A percentile compares a stretch with the other conserved stretches of the same genome.
Evolutionary conservation across 2,888 invertebrate species (phyloP).

Genomic region (Chouioia cunea): DNA sequence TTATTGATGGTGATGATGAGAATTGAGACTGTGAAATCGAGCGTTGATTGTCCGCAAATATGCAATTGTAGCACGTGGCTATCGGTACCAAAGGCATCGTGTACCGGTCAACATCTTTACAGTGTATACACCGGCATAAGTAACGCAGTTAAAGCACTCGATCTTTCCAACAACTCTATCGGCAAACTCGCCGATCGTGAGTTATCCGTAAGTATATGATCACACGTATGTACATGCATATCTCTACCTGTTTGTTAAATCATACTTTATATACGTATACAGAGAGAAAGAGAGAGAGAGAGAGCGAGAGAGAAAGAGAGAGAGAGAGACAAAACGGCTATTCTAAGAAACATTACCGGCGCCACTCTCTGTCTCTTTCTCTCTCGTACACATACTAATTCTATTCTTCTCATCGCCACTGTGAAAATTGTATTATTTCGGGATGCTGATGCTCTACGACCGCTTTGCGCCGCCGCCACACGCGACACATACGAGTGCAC

Average conservation of each 20-base stretch:
- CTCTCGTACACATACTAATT: too few species aligned
- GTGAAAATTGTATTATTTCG: neutral
- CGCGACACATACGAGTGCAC: neutral
- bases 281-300: too few species aligned
- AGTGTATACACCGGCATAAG: slow-evolving; percentile 59
- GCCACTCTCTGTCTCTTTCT: too few species aligned
- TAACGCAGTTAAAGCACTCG: slow-evolving; percentile 59
- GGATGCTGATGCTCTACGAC: neutral
- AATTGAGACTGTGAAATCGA: too few species aligned
- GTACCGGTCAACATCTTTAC: slow-evolving; percentile 58
- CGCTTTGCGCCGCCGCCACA: too few species aligned
- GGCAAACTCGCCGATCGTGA: slow-evolving; percentile 56
- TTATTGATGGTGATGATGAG: too few species aligned
- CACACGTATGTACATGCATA: neutral
- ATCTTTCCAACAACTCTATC: slow-evolving; percentile 64
- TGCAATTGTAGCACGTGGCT: slow-evolving; percentile 62
- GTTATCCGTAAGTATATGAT: slow-evolving; percentile 57
- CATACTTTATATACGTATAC: too few species aligned
- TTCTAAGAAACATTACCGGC: neutral
- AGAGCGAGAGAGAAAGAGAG: slow-evolving; percentile 9
- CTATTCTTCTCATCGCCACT: neutral
- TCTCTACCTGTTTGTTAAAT: too few species aligned
- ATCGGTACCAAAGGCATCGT: slow-evolving; percentile 57
- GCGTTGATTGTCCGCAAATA: slow-evolving; percentile 54
- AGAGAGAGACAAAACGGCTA: neutral